Conservation (phyloP, 2,888 invertebrate genomes). For the Subacronicta megacephala region DNA sequence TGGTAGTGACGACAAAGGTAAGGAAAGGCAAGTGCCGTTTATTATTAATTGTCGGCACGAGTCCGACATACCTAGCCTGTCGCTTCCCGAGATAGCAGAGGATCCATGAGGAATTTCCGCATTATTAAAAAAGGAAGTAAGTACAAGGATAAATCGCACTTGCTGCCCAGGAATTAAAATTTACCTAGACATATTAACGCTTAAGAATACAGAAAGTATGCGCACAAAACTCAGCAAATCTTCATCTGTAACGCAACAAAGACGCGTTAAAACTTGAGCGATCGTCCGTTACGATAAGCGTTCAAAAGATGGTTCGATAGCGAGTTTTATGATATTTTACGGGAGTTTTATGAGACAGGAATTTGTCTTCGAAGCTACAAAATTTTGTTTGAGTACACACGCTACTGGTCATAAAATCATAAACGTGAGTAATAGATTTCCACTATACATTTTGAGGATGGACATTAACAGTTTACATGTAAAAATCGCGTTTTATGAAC, state of each 20-base stretch:
- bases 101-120: no score
- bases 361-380: constrained; percentile 53
- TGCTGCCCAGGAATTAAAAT: background rate
- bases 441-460: constrained; percentile 27
- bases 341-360: constrained; percentile 56
- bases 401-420: constrained; percentile 39
- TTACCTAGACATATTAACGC: background rate
- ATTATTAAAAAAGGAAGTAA: no score
- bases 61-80: no score
- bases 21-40: no score
- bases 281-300: constrained; percentile 35
- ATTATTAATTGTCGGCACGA: no score
- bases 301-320: constrained; percentile 42
- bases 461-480: constrained; percentile 1
- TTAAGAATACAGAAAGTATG: background rate
- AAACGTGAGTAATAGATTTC: constrained; percentile 20
- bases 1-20: no score
- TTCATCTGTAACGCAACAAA: constrained; percentile 20
- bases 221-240: background rate
- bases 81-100: no score
- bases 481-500: constrained; percentile 1
- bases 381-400: constrained; percentile 54
- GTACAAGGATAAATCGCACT: background rate
- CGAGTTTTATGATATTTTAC: constrained; percentile 53
- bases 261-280: constrained; percentile 20